phyloP scores from a whole-genome alignment of 2,113 vertebrate genomes.

The Pseudopodoces humilis region DNA sequence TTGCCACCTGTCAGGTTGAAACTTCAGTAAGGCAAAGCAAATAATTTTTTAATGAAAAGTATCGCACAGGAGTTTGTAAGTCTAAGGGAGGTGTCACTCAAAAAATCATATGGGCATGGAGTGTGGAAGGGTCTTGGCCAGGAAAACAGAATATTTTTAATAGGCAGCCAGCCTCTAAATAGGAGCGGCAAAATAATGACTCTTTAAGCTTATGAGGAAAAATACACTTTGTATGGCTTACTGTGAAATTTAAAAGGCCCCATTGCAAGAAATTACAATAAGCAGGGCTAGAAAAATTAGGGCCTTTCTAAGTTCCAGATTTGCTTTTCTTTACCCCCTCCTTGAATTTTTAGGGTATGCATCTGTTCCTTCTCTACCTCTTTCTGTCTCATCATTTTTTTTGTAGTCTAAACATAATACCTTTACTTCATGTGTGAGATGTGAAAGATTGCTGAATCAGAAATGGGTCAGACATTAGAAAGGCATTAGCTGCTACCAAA shows the following conservation, averaged over 20 bases:
- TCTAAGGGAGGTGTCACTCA: constrained; percentile 59
- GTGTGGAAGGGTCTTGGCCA: constrained; percentile 25
- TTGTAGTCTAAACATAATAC: constrained; percentile 58
- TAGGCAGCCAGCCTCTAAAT: constrained; percentile 1
- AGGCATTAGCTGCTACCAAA: constrained; percentile 79
- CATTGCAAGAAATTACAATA: background rate
- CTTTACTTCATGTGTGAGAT: constrained; percentile 53
- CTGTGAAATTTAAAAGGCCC: constrained; percentile 24
- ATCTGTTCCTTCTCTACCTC: background rate
- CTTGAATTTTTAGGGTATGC: background rate
- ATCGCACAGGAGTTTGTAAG: constrained; percentile 38
- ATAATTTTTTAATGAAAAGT: constrained; percentile 64
- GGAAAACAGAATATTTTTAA: constrained; percentile 37
- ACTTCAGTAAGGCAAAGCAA: constrained; percentile 66
- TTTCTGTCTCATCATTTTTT: background rate
- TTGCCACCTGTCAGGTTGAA: constrained; percentile 57
- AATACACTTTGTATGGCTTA: background rate
- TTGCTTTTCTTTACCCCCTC: background rate
- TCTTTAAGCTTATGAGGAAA: constrained; percentile 22
- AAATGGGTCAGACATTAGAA: constrained; percentile 73
- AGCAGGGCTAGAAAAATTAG: background rate
- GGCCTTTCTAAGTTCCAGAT: constrained; percentile 2
- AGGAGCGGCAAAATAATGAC: background rate
- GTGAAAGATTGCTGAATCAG: constrained; percentile 64
- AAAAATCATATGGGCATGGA: constrained; percentile 17